These are phyloP conservation scores for Drosophila ficusphila DNA, from an alignment of 1,140 invertebrate genomes.

Conservation along the genomic window DNA sequence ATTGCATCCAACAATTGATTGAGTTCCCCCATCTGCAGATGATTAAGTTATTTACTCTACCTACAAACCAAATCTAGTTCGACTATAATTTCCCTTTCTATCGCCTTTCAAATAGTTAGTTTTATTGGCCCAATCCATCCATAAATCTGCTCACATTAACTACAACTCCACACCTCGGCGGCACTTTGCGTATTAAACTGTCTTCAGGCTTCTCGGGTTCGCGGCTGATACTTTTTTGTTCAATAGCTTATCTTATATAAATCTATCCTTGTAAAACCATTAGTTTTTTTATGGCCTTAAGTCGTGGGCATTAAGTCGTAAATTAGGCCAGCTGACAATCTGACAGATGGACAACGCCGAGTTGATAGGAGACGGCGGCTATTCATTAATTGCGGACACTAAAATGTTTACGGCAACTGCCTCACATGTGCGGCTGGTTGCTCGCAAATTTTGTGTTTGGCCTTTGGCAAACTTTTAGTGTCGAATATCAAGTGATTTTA, in stretches of 20 bases:
- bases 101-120: background rate
- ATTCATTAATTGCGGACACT: conserved; percentile 38
- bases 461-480: conserved; percentile 35
- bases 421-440: conserved; percentile 13
- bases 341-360: conserved; percentile 30
- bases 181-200: conserved; percentile 23
- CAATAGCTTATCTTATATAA: conserved; percentile 36
- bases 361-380: conserved; percentile 27
- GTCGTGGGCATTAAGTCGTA: conserved; percentile 38
- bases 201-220: conserved; percentile 19
- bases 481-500: conserved; percentile 36
- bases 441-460: conserved; percentile 10
- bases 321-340: conserved; percentile 30
- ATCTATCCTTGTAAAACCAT: conserved; percentile 32
- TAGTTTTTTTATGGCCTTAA: conserved; percentile 21
- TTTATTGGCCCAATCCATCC: background rate
- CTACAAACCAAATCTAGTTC: background rate
- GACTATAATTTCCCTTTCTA: background rate
- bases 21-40: background rate
- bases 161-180: conserved; percentile 17
- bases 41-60: background rate
- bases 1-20: background rate
- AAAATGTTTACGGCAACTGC: conserved; percentile 35
- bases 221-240: background rate
- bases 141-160: conserved; percentile 25